A percentile compares a stretch with the other conserved stretches of the same genome.
These are phyloP conservation scores for Drepana falcataria DNA, from an alignment of 2,888 invertebrate species.

Conservation along the genomic window DNA sequence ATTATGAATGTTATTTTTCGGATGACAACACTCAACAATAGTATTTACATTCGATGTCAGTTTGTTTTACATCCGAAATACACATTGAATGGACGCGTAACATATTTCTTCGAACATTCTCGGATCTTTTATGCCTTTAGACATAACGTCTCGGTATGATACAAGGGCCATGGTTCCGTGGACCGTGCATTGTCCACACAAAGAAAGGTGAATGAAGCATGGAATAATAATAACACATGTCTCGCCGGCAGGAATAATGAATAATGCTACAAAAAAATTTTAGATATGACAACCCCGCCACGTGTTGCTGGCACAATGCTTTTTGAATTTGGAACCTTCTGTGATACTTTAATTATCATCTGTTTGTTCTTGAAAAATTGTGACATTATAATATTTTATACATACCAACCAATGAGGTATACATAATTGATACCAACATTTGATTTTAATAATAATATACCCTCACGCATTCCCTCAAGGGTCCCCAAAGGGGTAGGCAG, in stretches of 20 bases:
- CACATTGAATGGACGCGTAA: conserved; percentile 69
- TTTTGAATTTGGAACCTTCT: conserved; percentile 44
- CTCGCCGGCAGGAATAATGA: conserved; percentile 57
- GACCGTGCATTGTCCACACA: conserved; percentile 56
- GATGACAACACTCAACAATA: conserved; percentile 71
- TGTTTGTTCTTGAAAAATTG: background rate
- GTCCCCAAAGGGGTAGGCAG: too few relatives aligned
- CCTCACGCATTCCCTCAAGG: too few relatives aligned
- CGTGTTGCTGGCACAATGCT: conserved; percentile 62
- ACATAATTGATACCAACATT: too few relatives aligned
- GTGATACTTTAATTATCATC: conserved; percentile 18
- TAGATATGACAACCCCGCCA: conserved; percentile 67
- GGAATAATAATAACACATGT: conserved; percentile 71
- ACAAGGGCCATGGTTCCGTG: conserved; percentile 63
- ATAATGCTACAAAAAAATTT: conserved; percentile 54
- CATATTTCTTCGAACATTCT: conserved; percentile 67
- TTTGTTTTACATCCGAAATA: conserved; percentile 76
- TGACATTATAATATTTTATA: too few relatives aligned
- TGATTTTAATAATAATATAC: too few relatives aligned
- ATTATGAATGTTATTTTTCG: conserved; percentile 68
- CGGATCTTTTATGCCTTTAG: conserved; percentile 57
- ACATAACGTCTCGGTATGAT: conserved; percentile 68
- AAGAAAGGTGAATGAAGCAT: conserved; percentile 69
- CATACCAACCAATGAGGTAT: too few relatives aligned
- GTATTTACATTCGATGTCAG: conserved; percentile 78